Percentiles rank a stretch among this genome's conserved stretches.
These are phyloP conservation scores for Lepisosteus osseus DNA, from an alignment of 2,113 vertebrate species.

Conservation along the genomic window DNA sequence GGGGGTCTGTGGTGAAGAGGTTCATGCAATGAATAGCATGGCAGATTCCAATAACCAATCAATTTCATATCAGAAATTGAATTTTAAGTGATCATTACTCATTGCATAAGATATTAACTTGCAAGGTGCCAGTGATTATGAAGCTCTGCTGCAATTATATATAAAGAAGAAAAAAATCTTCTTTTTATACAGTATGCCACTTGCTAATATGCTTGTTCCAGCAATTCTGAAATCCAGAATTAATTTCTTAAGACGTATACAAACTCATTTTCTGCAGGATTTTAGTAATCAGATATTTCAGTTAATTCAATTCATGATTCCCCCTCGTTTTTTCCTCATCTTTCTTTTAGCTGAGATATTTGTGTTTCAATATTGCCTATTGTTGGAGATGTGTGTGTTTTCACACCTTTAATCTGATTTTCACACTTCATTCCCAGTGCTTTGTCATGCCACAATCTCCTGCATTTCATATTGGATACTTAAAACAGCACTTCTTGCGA, in stretches of 20 bases:
- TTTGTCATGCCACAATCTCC: conserved; percentile 4
- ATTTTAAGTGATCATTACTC: neutral
- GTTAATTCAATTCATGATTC: conserved; percentile 8
- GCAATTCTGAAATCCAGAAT: conserved; percentile 22
- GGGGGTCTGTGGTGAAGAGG: too few species aligned
- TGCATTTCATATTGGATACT: neutral
- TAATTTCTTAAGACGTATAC: conserved; percentile 19
- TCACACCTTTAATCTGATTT: conserved; percentile 28
- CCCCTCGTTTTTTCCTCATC: neutral
- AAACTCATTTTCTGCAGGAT: conserved; percentile 22
- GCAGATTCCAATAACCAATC: too few species aligned
- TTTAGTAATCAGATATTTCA: conserved; percentile 27
- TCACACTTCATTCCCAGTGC: conserved; percentile 24
- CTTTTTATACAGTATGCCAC: conserved; percentile 7
- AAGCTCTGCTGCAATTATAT: conserved; percentile 1
- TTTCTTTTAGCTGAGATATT: conserved; percentile 14
- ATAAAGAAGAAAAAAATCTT: neutral
- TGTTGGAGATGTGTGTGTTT: conserved; percentile 11
- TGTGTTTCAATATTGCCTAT: conserved; percentile 17
- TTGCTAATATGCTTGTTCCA: conserved; percentile 31
- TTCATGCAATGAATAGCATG: neutral
- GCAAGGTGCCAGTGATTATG: conserved; percentile 9
- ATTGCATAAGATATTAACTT: neutral
- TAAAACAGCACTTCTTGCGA: neutral
- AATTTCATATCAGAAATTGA: neutral